Conservation (phyloP, 2,113 vertebrate genomes). For the Perca flavescens region DNA sequence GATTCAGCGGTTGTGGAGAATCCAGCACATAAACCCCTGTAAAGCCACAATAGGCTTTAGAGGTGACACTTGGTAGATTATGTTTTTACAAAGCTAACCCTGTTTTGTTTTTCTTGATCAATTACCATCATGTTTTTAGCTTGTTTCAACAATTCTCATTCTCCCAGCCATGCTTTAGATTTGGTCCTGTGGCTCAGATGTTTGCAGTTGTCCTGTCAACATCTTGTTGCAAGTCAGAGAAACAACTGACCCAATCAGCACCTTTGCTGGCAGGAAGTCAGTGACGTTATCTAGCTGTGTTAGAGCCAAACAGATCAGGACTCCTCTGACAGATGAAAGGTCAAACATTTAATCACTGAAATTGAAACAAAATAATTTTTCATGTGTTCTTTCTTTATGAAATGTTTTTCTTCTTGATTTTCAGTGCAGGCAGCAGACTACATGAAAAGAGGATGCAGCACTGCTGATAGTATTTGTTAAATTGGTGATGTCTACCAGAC, state of each 20-base stretch:
- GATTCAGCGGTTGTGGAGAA: not conserved
- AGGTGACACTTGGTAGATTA: not conserved
- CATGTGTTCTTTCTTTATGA: not conserved
- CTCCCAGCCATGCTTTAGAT: not conserved
- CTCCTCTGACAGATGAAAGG: conserved; percentile 1
- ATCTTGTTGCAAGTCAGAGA: not conserved
- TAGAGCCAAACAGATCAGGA: not conserved
- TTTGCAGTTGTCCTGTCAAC: conserved; percentile 12
- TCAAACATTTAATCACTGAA: not conserved
- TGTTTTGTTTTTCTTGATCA: not conserved
- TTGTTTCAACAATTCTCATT: not conserved
- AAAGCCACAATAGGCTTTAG: not conserved
- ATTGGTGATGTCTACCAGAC: not conserved
- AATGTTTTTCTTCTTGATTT: not conserved
- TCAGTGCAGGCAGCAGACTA: not conserved
- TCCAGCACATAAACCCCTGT: not conserved
- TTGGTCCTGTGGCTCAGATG: conserved; percentile 23
- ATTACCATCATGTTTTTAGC: not conserved
- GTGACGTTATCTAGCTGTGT: not conserved
- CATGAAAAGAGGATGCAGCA: not conserved
- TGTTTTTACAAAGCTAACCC: not conserved
- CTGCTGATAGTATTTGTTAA: not conserved
- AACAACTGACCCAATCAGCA: conserved; percentile 8
- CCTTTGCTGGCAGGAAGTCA: conserved; percentile 17
- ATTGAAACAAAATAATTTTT: not conserved